Base-by-base conservation (phyloP, 2,888 invertebrate species). In the Deroplatys truncata region DNA sequence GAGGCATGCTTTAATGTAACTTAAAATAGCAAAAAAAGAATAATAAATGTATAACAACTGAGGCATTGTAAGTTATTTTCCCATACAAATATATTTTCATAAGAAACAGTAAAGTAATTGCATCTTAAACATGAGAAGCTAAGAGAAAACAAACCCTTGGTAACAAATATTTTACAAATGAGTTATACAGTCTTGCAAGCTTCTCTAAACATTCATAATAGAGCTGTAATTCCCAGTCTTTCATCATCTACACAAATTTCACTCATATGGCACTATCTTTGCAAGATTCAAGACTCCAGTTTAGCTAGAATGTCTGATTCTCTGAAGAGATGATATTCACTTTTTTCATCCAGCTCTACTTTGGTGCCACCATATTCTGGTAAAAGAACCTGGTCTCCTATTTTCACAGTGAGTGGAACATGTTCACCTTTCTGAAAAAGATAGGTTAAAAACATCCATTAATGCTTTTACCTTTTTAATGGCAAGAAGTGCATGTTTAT, bases 291-390 rank as follows among this genome's bases (percentile, higher is more conserved):
- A 29, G 89, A 84, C 89, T 87, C 89, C 56, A 98, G 95, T 94
- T 99, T 99, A 90, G 99, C 99, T 92, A 99, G 95, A 92, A 99
- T 98, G 93, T 99, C 99, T 89, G 97, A 95, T 94, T 99, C 99
- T 93, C 98, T 95, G 96, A 98, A 99, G 91, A 99, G 95, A 92
- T 98, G 98, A 93, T 97, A 98, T 93, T 99, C 99, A 92, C 97
- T 97, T 92, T 98, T 97, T 90, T 97, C 97, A 90, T 96, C 96
- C 89, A 99, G 93, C 92, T 96, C 96, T 86, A 99, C 97, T 95
- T 99, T 99, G 91, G 98, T 99, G 92, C 99, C 99, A 90, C 99
- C 99, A 94, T 98, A 99, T 94, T 99, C 99, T 0, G 99, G 99
- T 88, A 99, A 95, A 89, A 99, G 95, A 16, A 99, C 99, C 92